These are phyloP conservation scores for Sebastes miniatus DNA, from an alignment of 2,797 vertebrate species.

Conservation along the genomic window DNA sequence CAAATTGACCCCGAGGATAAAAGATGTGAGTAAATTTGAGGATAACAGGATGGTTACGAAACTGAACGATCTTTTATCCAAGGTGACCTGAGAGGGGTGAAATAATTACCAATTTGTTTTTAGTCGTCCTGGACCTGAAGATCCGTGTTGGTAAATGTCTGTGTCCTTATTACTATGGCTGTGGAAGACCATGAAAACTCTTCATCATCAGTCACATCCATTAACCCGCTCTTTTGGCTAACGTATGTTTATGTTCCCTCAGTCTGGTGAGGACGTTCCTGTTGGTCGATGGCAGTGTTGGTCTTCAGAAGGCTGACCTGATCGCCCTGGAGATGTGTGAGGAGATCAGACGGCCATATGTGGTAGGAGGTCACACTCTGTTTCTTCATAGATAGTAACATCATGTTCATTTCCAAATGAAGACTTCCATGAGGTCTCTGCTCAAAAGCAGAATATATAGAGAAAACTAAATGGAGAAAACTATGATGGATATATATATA, in stretches of 20 bases:
- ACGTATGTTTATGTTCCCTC: background rate
- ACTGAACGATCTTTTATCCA: background rate
- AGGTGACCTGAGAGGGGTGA: background rate
- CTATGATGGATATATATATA: background rate
- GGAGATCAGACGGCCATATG: slow-evolving; percentile 91
- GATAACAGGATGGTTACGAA: too few relatives aligned
- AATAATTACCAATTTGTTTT: background rate
- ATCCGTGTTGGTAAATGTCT: background rate
- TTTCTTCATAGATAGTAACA: background rate
- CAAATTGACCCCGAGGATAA: too few relatives aligned
- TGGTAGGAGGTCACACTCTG: slow-evolving; percentile 76
- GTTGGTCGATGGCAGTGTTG: slow-evolving; percentile 88
- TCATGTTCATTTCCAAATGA: background rate
- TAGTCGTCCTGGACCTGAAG: background rate
- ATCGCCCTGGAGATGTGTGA: slow-evolving; percentile 95
- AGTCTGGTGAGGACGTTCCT: slow-evolving; percentile 94
- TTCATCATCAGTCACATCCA: background rate
- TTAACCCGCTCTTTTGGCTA: background rate
- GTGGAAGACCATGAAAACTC: background rate
- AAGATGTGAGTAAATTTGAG: too few relatives aligned
- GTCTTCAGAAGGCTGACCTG: slow-evolving; percentile 86
- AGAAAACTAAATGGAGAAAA: background rate
- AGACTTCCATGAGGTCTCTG: background rate
- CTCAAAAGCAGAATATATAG: too few relatives aligned
- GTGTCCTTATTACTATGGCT: background rate